A percentile compares a stretch with the other conserved stretches of the same genome.
These are phyloP conservation scores for Periophthalmodon schlosseri DNA, from an alignment of 2,113 vertebrate genomes.

Conservation along the genomic window DNA sequence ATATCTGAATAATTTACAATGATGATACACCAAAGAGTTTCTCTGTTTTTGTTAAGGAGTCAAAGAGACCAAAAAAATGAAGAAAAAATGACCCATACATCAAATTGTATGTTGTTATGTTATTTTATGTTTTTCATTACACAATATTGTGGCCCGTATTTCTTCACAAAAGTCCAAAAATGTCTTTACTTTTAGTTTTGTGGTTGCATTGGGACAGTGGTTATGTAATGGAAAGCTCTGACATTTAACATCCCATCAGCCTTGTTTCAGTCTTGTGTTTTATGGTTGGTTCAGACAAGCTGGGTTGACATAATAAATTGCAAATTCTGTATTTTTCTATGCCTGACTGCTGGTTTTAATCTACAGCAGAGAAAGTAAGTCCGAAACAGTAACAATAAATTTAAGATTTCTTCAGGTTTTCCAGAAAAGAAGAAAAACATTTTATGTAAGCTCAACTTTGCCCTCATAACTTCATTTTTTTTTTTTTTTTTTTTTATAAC, in stretches of 20 bases:
- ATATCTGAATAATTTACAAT: background rate
- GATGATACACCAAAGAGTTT: background rate
- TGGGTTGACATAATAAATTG: background rate
- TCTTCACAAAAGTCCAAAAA: slow-evolving; percentile 12
- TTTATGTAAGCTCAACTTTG: slow-evolving; percentile 63
- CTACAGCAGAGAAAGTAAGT: slow-evolving; percentile 5
- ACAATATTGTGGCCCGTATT: background rate
- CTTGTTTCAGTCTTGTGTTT: slow-evolving; percentile 12
- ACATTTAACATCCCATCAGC: background rate
- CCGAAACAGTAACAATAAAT: slow-evolving; percentile 44
- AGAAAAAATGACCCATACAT: background rate
- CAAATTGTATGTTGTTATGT: background rate
- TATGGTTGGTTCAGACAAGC: background rate
- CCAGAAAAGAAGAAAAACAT: slow-evolving; percentile 41
- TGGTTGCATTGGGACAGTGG: slow-evolving; percentile 14
- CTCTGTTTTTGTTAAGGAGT: background rate
- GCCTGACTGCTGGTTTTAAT: slow-evolving; percentile 14
- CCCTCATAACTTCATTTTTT: slow-evolving; percentile 17
- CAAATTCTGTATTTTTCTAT: slow-evolving; percentile 3
- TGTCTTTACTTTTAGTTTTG: slow-evolving; percentile 12
- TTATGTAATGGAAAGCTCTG: slow-evolving; percentile 7
- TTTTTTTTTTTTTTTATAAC: slow-evolving; percentile 10
- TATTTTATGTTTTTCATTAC: slow-evolving; percentile 9
- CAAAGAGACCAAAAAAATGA: background rate
- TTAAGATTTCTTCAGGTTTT: slow-evolving; percentile 44